Evolutionary conservation across 2,113 vertebrate species (phyloP).

Genomic region (Phalacrocorax aristotelis): DNA sequence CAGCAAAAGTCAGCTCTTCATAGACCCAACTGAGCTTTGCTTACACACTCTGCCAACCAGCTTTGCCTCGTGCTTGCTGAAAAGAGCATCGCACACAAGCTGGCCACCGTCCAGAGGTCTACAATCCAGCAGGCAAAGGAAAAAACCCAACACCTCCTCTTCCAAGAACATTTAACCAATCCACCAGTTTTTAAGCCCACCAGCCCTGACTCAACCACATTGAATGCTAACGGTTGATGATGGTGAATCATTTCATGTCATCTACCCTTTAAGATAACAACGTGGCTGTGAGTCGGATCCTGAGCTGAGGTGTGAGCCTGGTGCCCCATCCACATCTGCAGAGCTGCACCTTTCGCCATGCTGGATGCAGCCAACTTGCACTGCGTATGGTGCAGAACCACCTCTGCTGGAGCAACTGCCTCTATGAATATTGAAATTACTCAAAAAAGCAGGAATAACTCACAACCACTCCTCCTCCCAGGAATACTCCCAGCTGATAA

Average conservation of each 20-base stretch:
- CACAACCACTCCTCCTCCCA: background rate
- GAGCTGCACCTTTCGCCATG: fast-evolving
- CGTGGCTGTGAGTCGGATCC: background rate
- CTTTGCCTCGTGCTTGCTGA: background rate
- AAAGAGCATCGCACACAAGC: background rate
- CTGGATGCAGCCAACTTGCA: background rate
- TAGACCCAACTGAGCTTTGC: background rate
- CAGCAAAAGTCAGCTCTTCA: background rate
- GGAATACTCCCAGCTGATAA: background rate
- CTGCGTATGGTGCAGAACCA: background rate
- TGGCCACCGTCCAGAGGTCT: background rate
- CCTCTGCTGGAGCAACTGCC: background rate
- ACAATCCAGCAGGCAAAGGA: background rate
- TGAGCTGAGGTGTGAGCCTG: background rate
- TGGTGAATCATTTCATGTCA: background rate
- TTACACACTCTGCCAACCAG: background rate
- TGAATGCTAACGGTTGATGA: background rate
- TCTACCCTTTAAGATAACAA: background rate
- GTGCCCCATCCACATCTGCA: background rate
- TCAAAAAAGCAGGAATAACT: background rate
- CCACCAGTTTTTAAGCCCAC: background rate
- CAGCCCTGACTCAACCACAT: fast-evolving
- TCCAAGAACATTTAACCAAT: background rate
- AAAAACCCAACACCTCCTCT: background rate
- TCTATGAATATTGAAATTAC: background rate